Evolutionary conservation across 2,888 invertebrate genomes (phyloP).

Genomic region (Spodoptera littoralis): DNA sequence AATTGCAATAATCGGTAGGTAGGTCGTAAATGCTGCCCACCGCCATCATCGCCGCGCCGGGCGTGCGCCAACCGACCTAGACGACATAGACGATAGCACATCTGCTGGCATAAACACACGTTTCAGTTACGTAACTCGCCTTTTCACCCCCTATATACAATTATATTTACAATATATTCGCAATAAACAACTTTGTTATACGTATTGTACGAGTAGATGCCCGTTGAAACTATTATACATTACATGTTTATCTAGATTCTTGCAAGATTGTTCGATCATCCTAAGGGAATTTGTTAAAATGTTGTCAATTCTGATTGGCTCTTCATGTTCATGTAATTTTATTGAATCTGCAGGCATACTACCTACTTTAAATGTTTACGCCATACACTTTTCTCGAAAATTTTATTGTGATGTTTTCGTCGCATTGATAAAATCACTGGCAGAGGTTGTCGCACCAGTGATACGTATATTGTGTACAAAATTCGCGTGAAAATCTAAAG

Average conservation of each 20-base stretch:
- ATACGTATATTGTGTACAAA: constrained; percentile 58
- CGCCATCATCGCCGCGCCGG: constrained; percentile 5
- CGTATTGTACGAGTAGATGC: constrained; percentile 35
- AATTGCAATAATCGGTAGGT: constrained; percentile 71
- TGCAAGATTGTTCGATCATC: constrained; percentile 22
- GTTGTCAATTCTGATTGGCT: constrained; percentile 22
- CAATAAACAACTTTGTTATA: constrained; percentile 44
- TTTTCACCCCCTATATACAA: constrained; percentile 33
- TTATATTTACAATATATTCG: constrained; percentile 42
- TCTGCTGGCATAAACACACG: constrained; percentile 56
- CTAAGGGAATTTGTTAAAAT: constrained; percentile 33
- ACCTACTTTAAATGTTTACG: constrained; percentile 41
- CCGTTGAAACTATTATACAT: constrained; percentile 32
- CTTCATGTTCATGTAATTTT: constrained; percentile 23
- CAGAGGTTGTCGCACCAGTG: constrained; percentile 64
- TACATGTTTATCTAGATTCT: background rate
- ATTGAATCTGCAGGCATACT: constrained; percentile 10
- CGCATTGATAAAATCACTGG: constrained; percentile 73
- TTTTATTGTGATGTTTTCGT: constrained; percentile 65
- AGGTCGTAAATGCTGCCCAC: constrained; percentile 66
- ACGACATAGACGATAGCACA: constrained; percentile 41
- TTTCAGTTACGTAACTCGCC: constrained; percentile 47
- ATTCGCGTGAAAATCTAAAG: constrained; percentile 57
- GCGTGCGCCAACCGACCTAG: constrained; percentile 53
- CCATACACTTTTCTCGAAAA: constrained; percentile 66